phyloP scores from a whole-genome alignment of 2,888 invertebrate genomes.

The Cephus runcator region DNA sequence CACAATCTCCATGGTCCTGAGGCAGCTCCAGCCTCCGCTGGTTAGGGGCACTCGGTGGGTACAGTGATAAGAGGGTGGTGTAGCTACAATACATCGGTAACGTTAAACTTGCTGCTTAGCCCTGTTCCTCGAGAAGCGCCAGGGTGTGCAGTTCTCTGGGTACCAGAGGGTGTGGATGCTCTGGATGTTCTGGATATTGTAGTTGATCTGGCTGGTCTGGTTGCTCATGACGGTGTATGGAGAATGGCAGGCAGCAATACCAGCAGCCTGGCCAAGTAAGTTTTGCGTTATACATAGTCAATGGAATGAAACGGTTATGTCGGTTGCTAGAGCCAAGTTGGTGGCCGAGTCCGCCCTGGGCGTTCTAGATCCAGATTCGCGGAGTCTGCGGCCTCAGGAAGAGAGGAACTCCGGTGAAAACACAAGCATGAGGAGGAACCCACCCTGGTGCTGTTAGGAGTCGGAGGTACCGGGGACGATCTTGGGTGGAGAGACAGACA shows the following conservation, averaged over 20 bases:
- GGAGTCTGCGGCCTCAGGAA: slow-evolving; percentile 34
- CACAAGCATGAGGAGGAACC: slow-evolving; percentile 28
- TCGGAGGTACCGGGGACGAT: not conserved
- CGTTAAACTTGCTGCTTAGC: slow-evolving; percentile 33
- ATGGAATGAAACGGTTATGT: slow-evolving; percentile 55
- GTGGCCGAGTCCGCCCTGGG: slow-evolving; percentile 45
- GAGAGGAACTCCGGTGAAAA: slow-evolving; percentile 34
- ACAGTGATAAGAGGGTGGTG: not conserved
- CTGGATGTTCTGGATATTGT: not conserved
- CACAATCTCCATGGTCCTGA: not conserved
- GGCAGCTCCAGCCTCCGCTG: not conserved
- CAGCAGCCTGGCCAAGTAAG: slow-evolving; percentile 40
- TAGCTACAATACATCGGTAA: slow-evolving; percentile 6
- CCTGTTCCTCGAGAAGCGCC: slow-evolving; percentile 34
- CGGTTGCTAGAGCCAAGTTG: slow-evolving; percentile 47
- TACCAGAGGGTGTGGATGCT: slow-evolving; percentile 11
- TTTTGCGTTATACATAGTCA: slow-evolving; percentile 50
- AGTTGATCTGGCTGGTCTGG: not conserved
- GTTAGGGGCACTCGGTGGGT: not conserved
- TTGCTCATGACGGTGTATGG: not conserved
- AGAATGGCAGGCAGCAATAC: not conserved
- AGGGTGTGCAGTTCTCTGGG: slow-evolving; percentile 10
- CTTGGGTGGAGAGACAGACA: not conserved
- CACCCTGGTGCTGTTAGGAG: not conserved
- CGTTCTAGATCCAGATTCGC: slow-evolving; percentile 40